Percentiles rank a stretch among this genome's conserved stretches.
These are phyloP conservation scores for Willisornis vidua DNA, from an alignment of 2,113 vertebrate genomes.

Conservation along the genomic window DNA sequence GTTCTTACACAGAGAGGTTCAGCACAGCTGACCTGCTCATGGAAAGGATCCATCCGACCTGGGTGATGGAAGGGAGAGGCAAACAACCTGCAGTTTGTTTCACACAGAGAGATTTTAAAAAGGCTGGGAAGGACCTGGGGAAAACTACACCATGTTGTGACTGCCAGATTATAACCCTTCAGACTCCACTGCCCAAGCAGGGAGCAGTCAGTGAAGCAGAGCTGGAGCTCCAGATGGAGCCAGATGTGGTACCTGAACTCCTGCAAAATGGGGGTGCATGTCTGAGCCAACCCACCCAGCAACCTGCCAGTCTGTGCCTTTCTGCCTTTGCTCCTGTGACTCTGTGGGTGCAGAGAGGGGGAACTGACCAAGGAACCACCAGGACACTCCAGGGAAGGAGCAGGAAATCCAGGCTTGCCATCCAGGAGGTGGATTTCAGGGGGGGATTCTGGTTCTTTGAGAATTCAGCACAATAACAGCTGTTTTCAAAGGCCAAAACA, in stretches of 20 bases:
- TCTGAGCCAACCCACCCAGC: not conserved
- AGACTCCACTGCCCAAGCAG: fast-evolving
- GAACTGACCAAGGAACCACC: not conserved
- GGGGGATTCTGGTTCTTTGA: not conserved
- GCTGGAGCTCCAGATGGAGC: fast-evolving
- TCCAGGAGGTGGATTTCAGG: not conserved
- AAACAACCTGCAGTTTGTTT: not conserved
- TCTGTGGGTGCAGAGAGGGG: fast-evolving
- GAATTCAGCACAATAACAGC: not conserved
- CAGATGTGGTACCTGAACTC: not conserved
- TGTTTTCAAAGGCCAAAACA: not conserved
- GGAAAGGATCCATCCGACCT: not conserved
- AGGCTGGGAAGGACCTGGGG: not conserved
- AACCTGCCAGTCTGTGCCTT: not conserved
- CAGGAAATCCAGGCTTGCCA: not conserved
- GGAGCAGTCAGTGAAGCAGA: not conserved
- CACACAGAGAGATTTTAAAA: not conserved
- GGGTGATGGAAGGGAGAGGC: no score
- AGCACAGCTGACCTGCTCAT: fast-evolving
- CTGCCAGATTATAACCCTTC: fast-evolving
- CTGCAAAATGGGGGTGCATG: not conserved
- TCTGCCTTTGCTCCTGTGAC: not conserved
- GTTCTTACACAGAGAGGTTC: fast-evolving
- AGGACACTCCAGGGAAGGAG: fast-evolving
- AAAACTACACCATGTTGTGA: not conserved